Evolutionary conservation across 2,888 invertebrate species (phyloP).

Genomic region (Chirona hameri): DNA sequence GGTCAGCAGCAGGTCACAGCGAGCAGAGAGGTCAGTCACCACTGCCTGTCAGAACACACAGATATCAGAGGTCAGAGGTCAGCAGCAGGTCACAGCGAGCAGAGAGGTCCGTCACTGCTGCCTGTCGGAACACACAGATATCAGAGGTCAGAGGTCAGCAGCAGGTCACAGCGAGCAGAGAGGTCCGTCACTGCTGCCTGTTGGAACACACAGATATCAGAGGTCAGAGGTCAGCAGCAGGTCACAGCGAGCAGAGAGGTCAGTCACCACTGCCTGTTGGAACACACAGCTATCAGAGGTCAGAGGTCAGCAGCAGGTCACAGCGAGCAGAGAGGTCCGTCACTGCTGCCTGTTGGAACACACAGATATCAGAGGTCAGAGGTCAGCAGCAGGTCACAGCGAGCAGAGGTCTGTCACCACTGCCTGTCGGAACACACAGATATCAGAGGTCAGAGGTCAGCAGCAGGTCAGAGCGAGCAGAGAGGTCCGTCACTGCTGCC

Average conservation of each 20-base stretch:
- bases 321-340: conserved; percentile 59
- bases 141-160: conserved; percentile 67
- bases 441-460: too few relatives aligned
- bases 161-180: conserved; percentile 59
- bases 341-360: conserved; percentile 52
- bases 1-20: neutral
- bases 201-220: neutral
- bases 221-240: neutral
- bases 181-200: conserved; percentile 60
- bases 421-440: neutral
- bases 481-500: neutral
- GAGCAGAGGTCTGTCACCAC: too few relatives aligned
- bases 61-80: neutral
- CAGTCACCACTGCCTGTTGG: neutral
- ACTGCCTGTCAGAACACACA: neutral
- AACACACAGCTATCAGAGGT: neutral
- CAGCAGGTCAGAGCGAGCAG: too few relatives aligned
- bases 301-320: conserved; percentile 71
- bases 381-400: neutral
- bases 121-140: neutral
- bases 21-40: too few relatives aligned
- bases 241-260: neutral
- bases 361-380: neutral
- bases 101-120: neutral
- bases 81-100: too few relatives aligned